Evolutionary conservation across 2,888 invertebrate genomes (phyloP).

Genomic region (Harpalus rufipes): DNA sequence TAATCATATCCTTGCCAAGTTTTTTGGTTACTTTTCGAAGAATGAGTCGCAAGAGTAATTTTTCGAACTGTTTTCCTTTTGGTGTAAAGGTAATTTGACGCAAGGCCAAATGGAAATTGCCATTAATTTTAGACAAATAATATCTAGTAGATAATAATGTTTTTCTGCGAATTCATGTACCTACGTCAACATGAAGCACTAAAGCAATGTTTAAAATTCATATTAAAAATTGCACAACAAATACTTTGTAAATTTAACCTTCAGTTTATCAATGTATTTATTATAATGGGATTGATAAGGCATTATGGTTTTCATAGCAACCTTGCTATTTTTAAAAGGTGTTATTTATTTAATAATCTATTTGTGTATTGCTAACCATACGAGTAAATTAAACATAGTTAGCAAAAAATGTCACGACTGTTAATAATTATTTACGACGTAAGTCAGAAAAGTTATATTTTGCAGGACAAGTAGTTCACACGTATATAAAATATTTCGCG

Average conservation of each 20-base stretch:
- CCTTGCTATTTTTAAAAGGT: background rate
- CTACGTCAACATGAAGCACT: too few relatives aligned
- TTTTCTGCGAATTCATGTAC: conserved; percentile 8
- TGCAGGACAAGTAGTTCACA: too few relatives aligned
- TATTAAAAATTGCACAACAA: background rate
- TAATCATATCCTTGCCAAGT: conserved; percentile 45
- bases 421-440: too few relatives aligned
- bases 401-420: too few relatives aligned
- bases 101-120: conserved; percentile 17
- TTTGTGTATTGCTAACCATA: too few relatives aligned
- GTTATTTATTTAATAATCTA: background rate
- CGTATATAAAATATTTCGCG: too few relatives aligned
- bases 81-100: background rate
- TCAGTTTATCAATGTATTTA: background rate
- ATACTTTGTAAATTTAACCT: background rate
- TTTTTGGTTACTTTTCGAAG: conserved; percentile 24
- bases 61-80: conserved; percentile 16
- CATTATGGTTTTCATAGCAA: background rate
- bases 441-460: too few relatives aligned
- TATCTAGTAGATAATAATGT: background rate
- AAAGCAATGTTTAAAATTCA: background rate
- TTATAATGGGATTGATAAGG: background rate
- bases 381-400: too few relatives aligned
- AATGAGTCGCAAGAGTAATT: background rate
- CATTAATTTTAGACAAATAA: conserved; percentile 16